Conservation (phyloP, 2,113 vertebrate genomes). For the Chaetodon auriga region DNA sequence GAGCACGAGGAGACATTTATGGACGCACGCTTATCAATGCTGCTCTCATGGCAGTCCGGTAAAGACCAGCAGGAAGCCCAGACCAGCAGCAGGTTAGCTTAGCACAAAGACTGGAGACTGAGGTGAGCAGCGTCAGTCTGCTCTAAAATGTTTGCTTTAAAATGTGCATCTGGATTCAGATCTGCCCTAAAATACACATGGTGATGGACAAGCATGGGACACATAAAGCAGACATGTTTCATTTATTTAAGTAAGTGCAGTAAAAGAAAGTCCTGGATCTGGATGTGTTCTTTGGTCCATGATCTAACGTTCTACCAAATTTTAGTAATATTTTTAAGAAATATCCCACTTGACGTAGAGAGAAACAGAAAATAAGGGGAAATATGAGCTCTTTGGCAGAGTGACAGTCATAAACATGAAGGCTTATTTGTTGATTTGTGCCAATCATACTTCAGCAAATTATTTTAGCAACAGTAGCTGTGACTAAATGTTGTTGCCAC, state of each 20-base stretch:
- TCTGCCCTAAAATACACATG: not conserved
- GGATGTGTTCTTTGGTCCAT: not conserved
- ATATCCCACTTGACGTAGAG: not conserved
- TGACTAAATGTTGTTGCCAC: not conserved
- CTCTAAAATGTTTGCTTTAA: not conserved
- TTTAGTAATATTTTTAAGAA: not conserved
- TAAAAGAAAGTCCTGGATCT: not conserved
- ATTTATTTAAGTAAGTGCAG: not conserved
- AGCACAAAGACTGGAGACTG: not conserved
- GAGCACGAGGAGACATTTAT: not conserved
- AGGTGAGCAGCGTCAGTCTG: not conserved
- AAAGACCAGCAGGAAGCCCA: not conserved
- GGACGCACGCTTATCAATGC: not conserved
- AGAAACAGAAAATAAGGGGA: not conserved
- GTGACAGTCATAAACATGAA: not conserved
- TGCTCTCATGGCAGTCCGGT: not conserved
- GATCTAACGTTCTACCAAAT: not conserved
- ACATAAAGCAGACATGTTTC: not conserved
- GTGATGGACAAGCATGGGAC: conserved; percentile 42
- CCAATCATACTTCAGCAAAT: not conserved
- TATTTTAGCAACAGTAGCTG: not conserved
- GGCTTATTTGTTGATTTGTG: not conserved
- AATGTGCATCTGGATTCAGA: conserved; percentile 5
- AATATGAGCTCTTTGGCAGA: not conserved
- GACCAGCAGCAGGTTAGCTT: not conserved